Evolutionary conservation across 2,797 vertebrate species (phyloP).

Genomic region (Danio choprae): DNA sequence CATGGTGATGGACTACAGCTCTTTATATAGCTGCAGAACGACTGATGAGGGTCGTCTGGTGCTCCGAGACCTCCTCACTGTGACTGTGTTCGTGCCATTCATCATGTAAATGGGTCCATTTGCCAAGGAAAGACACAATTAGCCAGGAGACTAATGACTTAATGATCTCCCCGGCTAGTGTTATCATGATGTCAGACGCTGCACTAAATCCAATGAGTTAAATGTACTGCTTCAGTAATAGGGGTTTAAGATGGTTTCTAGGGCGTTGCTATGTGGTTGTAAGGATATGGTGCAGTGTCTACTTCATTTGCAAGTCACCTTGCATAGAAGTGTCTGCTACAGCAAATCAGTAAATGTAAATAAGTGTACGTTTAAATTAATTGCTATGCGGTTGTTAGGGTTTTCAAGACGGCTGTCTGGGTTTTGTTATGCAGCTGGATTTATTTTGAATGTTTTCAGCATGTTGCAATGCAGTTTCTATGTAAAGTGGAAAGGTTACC

Average conservation of each 20-base stretch:
- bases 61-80: constrained; percentile 25
- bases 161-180: constrained; percentile 21
- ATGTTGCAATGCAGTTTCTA: no score
- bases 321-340: no score
- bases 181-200: constrained; percentile 13
- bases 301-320: no score
- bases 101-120: constrained; percentile 47
- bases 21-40: constrained; percentile 74
- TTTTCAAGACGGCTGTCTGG: not conserved
- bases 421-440: not conserved
- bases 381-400: not conserved
- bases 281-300: no score
- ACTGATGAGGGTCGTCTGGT: constrained; percentile 74
- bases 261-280: not conserved
- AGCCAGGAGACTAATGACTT: constrained; percentile 38
- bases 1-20: constrained; percentile 73
- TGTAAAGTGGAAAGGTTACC: no score
- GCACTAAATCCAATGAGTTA: not conserved
- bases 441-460: not conserved
- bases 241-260: not conserved
- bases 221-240: not conserved
- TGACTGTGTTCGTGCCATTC: constrained; percentile 24
- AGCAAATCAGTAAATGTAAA: no score
- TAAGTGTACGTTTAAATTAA: no score
- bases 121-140: constrained; percentile 44